Evolutionary conservation across 2,113 vertebrate genomes (phyloP), one percentile per base, ranked within the genome.

Genomic region (Oryzias javanicus): DNA sequence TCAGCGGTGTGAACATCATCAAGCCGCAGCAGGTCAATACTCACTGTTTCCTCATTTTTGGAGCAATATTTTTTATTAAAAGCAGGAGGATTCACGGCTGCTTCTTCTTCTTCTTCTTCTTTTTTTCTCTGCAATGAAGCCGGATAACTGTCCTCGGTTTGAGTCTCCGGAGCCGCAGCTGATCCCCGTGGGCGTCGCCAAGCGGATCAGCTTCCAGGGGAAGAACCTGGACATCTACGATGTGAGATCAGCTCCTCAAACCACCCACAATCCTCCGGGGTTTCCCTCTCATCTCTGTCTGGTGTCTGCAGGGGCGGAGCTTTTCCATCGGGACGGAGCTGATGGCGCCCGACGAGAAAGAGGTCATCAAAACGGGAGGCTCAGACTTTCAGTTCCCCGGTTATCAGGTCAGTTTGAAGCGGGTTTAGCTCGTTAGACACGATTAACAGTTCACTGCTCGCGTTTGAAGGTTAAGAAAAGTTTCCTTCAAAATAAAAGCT

Each of bases 131-230:
- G 27, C 40, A 14, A 2, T 52, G 0, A 41, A 87, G 85, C 35
- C 60, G 0, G 50, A 42, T 20, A 73, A 59, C 17, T 98, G 96
- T 80, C 96, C 96, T n/a, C 95, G 94, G 88, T 98, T 98, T 75
- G 90, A 93, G 84, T 84, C 89, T 10, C 94, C 93, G 18, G 70
- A 64, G 17, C 95, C 94, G 3, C 54, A 67, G 50, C 81, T 94
- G 60, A 94, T 98, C 78, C 94, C 96, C 1, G 92, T 96, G 72
- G 94, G 92, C 27, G 75, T 82, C 1, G 55, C 53, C 80, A 94
- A 90, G 4, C 84, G 64, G 0, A 92, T 98, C 77, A 66, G 53
- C 61, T 98, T 98, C 87, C 78, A 92, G 80, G 96, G 96, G 35
- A 91, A 84, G 57, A 94, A 98, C 89, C 89, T 98, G 85, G 82